Base-by-base conservation (phyloP, 2,797 vertebrate species). In the Salmo trutta region DNA sequence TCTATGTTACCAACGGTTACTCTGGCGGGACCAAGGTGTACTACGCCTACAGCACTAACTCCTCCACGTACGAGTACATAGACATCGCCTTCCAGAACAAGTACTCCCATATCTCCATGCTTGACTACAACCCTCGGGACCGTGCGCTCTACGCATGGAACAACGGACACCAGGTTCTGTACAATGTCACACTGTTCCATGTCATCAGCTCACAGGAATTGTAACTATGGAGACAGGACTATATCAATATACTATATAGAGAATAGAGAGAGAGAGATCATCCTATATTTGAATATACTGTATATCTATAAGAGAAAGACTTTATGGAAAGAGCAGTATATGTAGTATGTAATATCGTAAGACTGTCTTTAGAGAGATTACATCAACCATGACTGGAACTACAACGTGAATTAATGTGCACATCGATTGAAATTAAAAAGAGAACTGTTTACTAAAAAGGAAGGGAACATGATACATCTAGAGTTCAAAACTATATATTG, bases 51-150 rank as follows among this genome's bases (percentile, higher is more conserved):
- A 97, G 97, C 86, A 99, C 98, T 95, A 99, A 99, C 68, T 97
- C 97, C 73, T 99, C 97, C n/a, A 98, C 96, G 51, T 99, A 99
- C 0, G 98, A 99, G 91, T 99, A 99, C 91, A 98, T 99, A 12
- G 97, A 99, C 88, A 98, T 99, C 88, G 95, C 96, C 62, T 96
- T 99, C 91, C 96, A 98, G 87, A 99, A 98, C 90, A 98, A 97
- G 86, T 98, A 98, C 90, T 98, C 96, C 0, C 98, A 99, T 78
- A 98, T 99, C 93, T 99, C 98, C 88, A 99, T 99, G 98, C 88
- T 99, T 94, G 97, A 99, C 93, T 99, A 99, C 93, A 99, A 99
- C 92, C 98, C 98, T 56, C 96, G 95, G 81, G 98, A 99, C 91
- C 94, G 97, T 0, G 96, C 96, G 3, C 97, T 99, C 24, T 99